Conservation (phyloP, 2,888 invertebrate genomes). For the Sinohyriopsis cumingii region DNA sequence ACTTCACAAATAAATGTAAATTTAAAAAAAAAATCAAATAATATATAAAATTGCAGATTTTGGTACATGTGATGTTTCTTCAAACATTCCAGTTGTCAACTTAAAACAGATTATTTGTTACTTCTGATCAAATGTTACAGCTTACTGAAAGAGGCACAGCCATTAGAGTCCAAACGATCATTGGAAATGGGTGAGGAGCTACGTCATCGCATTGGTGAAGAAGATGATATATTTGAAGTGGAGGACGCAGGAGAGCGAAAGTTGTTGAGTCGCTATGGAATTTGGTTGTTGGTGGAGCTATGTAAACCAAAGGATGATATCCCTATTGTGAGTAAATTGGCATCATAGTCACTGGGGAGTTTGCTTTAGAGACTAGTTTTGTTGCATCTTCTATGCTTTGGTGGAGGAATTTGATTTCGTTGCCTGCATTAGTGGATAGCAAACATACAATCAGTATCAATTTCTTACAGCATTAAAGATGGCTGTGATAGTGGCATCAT, state of each 20-base stretch:
- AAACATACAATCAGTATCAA: too few relatives aligned
- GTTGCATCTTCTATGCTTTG: constrained; percentile 3
- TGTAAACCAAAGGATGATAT: constrained; percentile 75
- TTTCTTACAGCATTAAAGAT: too few relatives aligned
- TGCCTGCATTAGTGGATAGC: neutral
- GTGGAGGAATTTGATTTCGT: neutral
- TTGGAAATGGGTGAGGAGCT: constrained; percentile 70
- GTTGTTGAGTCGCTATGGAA: constrained; percentile 82
- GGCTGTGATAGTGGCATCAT: neutral
- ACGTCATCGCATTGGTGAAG: constrained; percentile 74
- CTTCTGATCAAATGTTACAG: constrained; percentile 55
- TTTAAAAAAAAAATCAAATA: too few relatives aligned
- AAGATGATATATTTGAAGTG: constrained; percentile 62
- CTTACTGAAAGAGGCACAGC: constrained; percentile 88
- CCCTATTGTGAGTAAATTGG: constrained; percentile 68
- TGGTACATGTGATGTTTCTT: too few relatives aligned
- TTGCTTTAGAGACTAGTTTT: neutral
- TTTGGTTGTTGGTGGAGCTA: constrained; percentile 96
- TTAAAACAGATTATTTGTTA: too few relatives aligned
- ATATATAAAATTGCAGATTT: too few relatives aligned
- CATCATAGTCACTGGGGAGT: neutral
- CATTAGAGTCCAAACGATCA: constrained; percentile 67
- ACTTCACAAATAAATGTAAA: too few relatives aligned
- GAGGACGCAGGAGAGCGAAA: constrained; percentile 67
- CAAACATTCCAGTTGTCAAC: neutral